Conservation (phyloP, 1,140 invertebrate species). For the Drosophila pachea region DNA sequence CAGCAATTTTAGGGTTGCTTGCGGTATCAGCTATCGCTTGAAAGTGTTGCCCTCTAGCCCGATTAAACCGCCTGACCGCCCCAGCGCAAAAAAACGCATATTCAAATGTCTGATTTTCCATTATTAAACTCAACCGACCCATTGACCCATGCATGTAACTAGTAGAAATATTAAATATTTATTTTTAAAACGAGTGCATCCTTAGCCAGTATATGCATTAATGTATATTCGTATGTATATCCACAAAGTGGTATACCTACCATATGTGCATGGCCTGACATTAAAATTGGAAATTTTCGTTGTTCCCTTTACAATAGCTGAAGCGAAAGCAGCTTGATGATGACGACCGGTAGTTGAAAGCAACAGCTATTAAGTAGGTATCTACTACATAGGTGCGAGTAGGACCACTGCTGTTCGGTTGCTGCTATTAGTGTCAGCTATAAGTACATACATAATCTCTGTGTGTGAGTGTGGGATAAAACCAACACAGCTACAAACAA, state of each 20-base stretch:
- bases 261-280: conserved; percentile 44
- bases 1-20: conserved; percentile 41
- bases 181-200: conserved; percentile 30
- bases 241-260: conserved; percentile 26
- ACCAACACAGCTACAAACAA: conserved; percentile 39
- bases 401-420: conserved; percentile 20
- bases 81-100: conserved; percentile 32
- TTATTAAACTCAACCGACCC: neutral
- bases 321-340: conserved; percentile 39
- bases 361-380: conserved; percentile 16
- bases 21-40: conserved; percentile 18
- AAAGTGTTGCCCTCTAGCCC: conserved; percentile 36
- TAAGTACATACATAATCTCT: conserved; percentile 35
- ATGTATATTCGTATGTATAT: conserved; percentile 12
- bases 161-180: conserved; percentile 20
- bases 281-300: conserved; percentile 49
- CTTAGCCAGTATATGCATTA: conserved; percentile 11
- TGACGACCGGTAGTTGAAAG: conserved; percentile 27
- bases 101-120: conserved; percentile 33
- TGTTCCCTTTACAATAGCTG: conserved; percentile 39
- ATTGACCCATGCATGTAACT: neutral
- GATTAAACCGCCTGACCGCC: conserved; percentile 24
- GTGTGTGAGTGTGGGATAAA: conserved; percentile 44
- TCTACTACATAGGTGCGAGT: conserved; percentile 16
- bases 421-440: conserved; percentile 47